Evolutionary conservation across 2,888 invertebrate genomes (phyloP).

Genomic region (Apodemia zela): DNA sequence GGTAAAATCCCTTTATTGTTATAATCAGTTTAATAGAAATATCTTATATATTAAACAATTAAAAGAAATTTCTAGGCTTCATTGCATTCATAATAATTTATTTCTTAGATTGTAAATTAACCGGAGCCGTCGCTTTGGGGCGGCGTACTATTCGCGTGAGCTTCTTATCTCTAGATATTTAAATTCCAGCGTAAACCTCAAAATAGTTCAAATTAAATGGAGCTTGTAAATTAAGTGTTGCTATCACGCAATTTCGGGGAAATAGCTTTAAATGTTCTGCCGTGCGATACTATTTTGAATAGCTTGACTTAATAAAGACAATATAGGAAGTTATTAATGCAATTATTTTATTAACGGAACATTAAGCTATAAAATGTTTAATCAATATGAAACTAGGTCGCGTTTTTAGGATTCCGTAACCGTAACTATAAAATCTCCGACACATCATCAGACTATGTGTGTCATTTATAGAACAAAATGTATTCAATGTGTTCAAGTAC

Average conservation of each 20-base stretch:
- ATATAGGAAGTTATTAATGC: constrained; percentile 34
- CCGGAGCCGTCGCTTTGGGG: constrained; percentile 45
- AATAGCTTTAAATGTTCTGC: constrained; percentile 73
- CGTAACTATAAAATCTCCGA: no score
- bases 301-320: constrained; percentile 47
- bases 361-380: no score
- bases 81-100: constrained; percentile 35
- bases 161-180: constrained; percentile 69
- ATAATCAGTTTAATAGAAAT: no score
- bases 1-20: no score
- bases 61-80: constrained; percentile 34
- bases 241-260: constrained; percentile 74
- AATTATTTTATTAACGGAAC: background rate
- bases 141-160: constrained; percentile 64
- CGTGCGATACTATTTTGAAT: constrained; percentile 61
- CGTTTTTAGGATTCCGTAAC: no score
- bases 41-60: no score
- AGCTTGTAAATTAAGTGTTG: constrained; percentile 75
- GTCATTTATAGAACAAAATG: no score
- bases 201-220: constrained; percentile 53
- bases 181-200: constrained; percentile 48
- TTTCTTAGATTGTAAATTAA: constrained; percentile 61
- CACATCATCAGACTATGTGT: no score
- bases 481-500: no score
- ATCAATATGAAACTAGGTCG: no score